Evolutionary conservation across 2,888 invertebrate species (phyloP).

Genomic region (Philonicus albiceps): DNA sequence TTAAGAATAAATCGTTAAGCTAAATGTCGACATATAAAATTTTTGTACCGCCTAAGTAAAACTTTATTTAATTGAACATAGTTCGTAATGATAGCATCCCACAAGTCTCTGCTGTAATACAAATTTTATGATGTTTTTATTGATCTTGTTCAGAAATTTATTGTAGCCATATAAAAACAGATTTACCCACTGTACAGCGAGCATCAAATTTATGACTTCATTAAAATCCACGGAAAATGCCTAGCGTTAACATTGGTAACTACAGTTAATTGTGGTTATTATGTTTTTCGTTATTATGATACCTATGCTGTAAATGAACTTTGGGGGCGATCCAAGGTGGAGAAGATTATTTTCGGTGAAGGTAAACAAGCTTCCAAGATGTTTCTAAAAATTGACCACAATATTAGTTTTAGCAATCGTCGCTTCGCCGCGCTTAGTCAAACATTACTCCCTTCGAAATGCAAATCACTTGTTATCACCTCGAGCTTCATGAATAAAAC

Average conservation of each 20-base stretch:
- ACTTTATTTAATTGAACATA: not conserved
- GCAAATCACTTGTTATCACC: conserved; percentile 25
- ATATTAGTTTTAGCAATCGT: conserved; percentile 8
- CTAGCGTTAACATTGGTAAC: not conserved
- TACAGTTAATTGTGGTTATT: not conserved
- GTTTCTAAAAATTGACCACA: conserved; percentile 2
- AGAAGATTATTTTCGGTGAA: conserved; percentile 1
- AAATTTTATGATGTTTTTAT: not conserved
- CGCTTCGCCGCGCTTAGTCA: not conserved
- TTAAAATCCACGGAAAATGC: not conserved
- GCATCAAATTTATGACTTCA: not conserved
- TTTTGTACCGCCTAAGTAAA: not conserved
- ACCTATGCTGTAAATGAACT: not conserved
- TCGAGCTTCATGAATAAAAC: conserved; percentile 18
- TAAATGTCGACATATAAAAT: not conserved
- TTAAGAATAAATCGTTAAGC: not conserved
- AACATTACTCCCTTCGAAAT: conserved; percentile 1
- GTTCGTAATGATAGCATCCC: not conserved
- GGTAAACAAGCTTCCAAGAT: not conserved
- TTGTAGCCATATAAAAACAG: not conserved
- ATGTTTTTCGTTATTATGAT: not conserved
- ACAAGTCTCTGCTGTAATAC: not conserved
- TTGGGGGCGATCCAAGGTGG: conserved; percentile 9
- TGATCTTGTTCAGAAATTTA: not conserved
- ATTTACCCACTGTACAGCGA: not conserved